Conservation (phyloP, 2,888 invertebrate genomes). For the Lycocerus yunnanus region DNA sequence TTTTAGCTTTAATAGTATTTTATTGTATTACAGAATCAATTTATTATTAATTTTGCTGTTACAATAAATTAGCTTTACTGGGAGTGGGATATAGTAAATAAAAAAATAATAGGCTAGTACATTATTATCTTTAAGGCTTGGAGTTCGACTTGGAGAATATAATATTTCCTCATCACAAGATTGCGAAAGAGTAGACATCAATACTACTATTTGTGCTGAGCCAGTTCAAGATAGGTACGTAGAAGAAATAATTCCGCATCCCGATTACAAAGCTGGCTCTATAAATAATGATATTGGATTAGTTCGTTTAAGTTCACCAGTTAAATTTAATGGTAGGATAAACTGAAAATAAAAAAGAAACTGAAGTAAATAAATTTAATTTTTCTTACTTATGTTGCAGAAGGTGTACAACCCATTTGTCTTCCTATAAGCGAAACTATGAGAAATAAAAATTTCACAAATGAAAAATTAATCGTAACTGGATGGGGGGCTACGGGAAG, state of each 20-base stretch:
- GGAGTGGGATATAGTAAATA: no score
- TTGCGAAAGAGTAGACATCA: slow-evolving; percentile 46
- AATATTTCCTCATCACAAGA: slow-evolving; percentile 55
- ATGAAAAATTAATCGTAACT: slow-evolving; percentile 64
- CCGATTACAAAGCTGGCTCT: slow-evolving; percentile 56
- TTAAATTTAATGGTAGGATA: slow-evolving; percentile 50
- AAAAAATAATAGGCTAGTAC: no score
- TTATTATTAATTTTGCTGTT: no score
- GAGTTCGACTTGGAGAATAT: slow-evolving; percentile 68
- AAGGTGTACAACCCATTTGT: slow-evolving; percentile 56
- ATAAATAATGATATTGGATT: slow-evolving; percentile 65
- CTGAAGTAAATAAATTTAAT: background rate
- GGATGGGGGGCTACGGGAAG: slow-evolving; percentile 76
- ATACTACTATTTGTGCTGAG: slow-evolving; percentile 50
- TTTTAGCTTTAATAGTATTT: no score
- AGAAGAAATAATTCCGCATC: slow-evolving; percentile 58
- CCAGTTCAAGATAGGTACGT: slow-evolving; percentile 59
- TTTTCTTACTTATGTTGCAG: slow-evolving; percentile 33
- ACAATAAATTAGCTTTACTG: no score
- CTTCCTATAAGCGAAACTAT: slow-evolving; percentile 50
- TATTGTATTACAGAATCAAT: no score
- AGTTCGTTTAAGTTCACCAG: slow-evolving; percentile 54
- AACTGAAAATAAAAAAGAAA: background rate
- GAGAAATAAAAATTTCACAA: slow-evolving; percentile 52
- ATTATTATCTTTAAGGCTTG: slow-evolving; percentile 54